Evolutionary conservation across 2,797 vertebrate species (phyloP).

Genomic region (Sciurus carolinensis): DNA sequence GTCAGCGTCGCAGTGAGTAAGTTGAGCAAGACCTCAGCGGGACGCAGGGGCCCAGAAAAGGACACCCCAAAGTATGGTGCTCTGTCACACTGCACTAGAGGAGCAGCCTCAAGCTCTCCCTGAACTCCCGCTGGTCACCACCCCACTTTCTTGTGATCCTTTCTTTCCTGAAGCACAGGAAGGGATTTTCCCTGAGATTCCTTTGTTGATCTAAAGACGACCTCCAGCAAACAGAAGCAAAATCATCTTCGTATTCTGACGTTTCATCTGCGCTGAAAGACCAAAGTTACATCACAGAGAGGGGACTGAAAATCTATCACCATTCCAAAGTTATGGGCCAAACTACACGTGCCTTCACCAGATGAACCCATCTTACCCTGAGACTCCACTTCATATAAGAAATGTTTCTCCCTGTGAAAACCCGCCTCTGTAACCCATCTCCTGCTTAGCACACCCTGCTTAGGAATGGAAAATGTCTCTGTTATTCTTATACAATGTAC

Average conservation of each 20-base stretch:
- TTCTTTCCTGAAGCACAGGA: not conserved
- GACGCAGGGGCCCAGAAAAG: not conserved
- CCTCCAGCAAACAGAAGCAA: not conserved
- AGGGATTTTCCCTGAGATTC: not conserved
- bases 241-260: not conserved
- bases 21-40: not conserved
- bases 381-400: no score
- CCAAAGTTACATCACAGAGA: not conserved
- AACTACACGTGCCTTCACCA: not conserved
- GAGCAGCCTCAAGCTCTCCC: not conserved
- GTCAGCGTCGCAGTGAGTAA: not conserved
- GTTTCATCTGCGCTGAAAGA: not conserved
- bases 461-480: no score
- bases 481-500: no score
- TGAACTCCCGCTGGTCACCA: no score
- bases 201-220: not conserved
- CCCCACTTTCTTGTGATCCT: not conserved
- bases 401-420: no score
- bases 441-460: no score
- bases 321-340: not conserved
- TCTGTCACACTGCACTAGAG: not conserved
- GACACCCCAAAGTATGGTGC: not conserved
- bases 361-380: not conserved
- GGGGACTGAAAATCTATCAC: not conserved
- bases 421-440: no score